These are phyloP conservation scores for Drosophila elegans DNA, from an alignment of 1,140 invertebrate species.

Conservation along the genomic window DNA sequence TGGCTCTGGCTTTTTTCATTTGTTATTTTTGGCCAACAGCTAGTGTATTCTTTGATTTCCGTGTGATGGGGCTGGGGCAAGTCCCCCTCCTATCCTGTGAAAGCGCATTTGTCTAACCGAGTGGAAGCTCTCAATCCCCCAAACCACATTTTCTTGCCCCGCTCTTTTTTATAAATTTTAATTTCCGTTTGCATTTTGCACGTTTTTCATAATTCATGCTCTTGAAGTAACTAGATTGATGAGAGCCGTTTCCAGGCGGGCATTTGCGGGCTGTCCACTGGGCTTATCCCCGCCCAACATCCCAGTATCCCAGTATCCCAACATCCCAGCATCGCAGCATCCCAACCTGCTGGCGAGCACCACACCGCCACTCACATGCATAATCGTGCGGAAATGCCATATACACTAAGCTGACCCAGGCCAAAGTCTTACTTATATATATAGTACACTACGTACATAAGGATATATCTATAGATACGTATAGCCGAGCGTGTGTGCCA, in stretches of 20 bases:
- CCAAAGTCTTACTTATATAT: slow-evolving; percentile 74
- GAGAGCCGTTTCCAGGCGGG: slow-evolving; percentile 58
- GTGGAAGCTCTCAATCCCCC: slow-evolving; percentile 61
- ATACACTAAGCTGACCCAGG: slow-evolving; percentile 78
- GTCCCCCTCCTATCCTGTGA: slow-evolving; percentile 4
- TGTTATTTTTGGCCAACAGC: slow-evolving; percentile 29
- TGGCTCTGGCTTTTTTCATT: slow-evolving; percentile 17
- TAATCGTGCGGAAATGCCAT: slow-evolving; percentile 81
- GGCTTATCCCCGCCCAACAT: slow-evolving; percentile 49
- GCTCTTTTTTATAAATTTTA: slow-evolving; percentile 71
- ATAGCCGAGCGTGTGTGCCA: slow-evolving; percentile 35
- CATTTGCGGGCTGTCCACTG: slow-evolving; percentile 42
- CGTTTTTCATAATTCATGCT: slow-evolving; percentile 82
- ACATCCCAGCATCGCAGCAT: background rate
- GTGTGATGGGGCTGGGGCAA: background rate
- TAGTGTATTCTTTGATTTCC: slow-evolving; percentile 70
- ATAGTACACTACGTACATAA: slow-evolving; percentile 9
- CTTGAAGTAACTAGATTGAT: slow-evolving; percentile 80
- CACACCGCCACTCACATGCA: slow-evolving; percentile 64
- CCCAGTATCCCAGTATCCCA: background rate
- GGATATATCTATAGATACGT: slow-evolving; percentile 21
- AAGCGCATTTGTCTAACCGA: slow-evolving; percentile 76
- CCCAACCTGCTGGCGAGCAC: slow-evolving; percentile 18
- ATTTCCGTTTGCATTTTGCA: slow-evolving; percentile 83
- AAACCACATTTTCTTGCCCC: background rate